These are phyloP conservation scores for Pteropus rufus DNA, from an alignment of 2,797 vertebrate species.

Conservation along the genomic window DNA sequence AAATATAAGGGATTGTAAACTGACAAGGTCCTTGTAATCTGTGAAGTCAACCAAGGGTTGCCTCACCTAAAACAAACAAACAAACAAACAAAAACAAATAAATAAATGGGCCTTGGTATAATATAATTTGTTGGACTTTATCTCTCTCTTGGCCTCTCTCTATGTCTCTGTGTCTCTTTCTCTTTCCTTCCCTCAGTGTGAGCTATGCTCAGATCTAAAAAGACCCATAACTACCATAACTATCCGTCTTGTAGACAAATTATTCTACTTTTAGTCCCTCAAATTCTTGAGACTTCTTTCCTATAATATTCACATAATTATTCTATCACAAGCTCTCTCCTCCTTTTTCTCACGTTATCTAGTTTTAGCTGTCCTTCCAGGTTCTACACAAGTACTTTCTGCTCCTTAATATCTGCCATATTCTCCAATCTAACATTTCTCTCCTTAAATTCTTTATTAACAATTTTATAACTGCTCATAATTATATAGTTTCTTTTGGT, in stretches of 20 bases:
- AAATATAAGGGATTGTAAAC: too few species aligned
- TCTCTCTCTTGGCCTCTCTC: not conserved
- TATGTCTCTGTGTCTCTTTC: not conserved
- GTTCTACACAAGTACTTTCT: not conserved
- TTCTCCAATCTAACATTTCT: not conserved
- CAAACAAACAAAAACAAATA: too few species aligned
- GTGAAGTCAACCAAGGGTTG: too few species aligned
- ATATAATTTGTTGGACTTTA: not conserved
- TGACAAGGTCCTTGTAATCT: too few species aligned
- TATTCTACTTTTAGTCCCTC: not conserved
- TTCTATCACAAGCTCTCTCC: not conserved
- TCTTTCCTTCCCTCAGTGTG: not conserved
- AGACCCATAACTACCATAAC: not conserved
- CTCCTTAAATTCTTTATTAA: not conserved
- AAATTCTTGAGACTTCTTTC: not conserved
- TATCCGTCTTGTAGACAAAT: not conserved
- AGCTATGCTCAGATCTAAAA: not conserved
- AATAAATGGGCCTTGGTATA: too few species aligned
- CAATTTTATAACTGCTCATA: not conserved
- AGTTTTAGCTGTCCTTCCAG: not conserved
- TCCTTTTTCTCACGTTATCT: not conserved
- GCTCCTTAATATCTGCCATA: not conserved
- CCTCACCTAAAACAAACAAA: too few species aligned
- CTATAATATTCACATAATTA: not conserved
- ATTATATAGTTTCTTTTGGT: not conserved